These are phyloP conservation scores for Epinephelus cyanopodus DNA, from an alignment of 2,113 vertebrate genomes.

Conservation along the genomic window DNA sequence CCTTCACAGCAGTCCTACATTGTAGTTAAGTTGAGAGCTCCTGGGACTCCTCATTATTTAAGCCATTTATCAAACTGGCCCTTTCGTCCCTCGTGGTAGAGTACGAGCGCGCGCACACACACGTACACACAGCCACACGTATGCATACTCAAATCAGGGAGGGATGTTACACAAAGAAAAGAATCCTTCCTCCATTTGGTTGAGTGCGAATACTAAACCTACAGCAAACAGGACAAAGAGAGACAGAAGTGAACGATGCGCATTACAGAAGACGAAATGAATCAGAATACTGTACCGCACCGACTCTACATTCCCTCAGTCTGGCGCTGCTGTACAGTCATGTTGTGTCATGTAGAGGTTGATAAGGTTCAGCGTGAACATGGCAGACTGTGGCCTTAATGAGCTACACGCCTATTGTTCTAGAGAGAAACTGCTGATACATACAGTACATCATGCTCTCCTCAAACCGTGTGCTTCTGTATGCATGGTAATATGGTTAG, in stretches of 20 bases:
- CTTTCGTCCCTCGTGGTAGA: conserved; percentile 54
- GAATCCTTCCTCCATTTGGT: conserved; percentile 21
- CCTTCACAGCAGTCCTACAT: conserved; percentile 59
- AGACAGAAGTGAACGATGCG: conserved; percentile 6
- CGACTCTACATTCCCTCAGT: conserved; percentile 27
- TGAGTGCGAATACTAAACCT: conserved; percentile 15
- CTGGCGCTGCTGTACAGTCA: conserved; percentile 56
- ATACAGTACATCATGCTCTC: conserved; percentile 46
- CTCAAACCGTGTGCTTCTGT: conserved; percentile 34
- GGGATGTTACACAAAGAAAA: conserved; percentile 33
- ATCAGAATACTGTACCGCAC: conserved; percentile 5
- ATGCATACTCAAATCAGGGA: conserved; percentile 13
- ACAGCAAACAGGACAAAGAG: conserved; percentile 39
- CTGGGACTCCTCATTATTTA: conserved; percentile 79
- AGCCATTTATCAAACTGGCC: conserved; percentile 79
- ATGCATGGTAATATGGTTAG: conserved; percentile 51
- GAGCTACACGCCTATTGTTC: conserved; percentile 57
- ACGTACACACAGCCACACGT: background rate
- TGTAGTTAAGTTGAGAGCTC: conserved; percentile 79
- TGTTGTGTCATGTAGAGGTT: conserved; percentile 70
- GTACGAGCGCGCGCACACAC: conserved; percentile 19
- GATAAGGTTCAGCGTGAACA: conserved; percentile 76
- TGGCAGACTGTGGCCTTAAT: conserved; percentile 66
- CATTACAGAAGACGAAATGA: conserved; percentile 17
- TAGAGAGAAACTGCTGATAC: conserved; percentile 64